Evolutionary conservation across 2,113 vertebrate genomes (phyloP).

Genomic region (Muntiacus muntjak): DNA sequence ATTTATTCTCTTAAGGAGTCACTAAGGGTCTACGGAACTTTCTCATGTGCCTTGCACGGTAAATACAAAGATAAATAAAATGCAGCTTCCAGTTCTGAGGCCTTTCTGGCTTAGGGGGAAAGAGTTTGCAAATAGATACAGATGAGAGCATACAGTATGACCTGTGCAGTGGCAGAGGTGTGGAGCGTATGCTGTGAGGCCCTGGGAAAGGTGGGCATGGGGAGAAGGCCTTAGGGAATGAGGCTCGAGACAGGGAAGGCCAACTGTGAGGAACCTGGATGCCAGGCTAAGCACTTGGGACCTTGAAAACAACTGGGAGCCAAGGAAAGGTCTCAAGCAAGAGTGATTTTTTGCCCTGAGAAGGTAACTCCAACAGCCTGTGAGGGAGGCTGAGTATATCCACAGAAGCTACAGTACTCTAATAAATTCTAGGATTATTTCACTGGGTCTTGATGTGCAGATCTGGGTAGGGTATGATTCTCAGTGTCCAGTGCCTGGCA

Average conservation of each 20-base stretch:
- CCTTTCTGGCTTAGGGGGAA: not conserved
- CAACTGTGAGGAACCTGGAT: not conserved
- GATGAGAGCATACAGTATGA: not conserved
- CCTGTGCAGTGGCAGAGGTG: not conserved
- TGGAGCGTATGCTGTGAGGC: not conserved
- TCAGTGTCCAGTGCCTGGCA: not conserved
- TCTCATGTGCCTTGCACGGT: not conserved
- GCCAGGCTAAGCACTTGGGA: not conserved
- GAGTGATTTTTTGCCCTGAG: not conserved
- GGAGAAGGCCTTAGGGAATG: not conserved
- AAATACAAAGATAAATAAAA: not conserved
- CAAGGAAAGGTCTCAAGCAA: slow-evolving; percentile 4
- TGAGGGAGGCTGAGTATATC: not conserved
- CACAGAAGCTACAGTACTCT: not conserved
- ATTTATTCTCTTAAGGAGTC: not conserved
- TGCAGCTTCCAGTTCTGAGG: not conserved
- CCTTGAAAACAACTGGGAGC: not conserved
- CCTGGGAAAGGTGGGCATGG: not conserved
- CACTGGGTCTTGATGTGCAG: not conserved
- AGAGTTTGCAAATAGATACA: not conserved
- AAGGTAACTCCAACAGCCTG: not conserved
- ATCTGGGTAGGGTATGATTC: not conserved
- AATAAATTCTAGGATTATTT: not conserved
- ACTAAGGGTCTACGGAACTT: not conserved
- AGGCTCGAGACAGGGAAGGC: not conserved